Evolutionary conservation across 2,888 invertebrate species (phyloP).

Genomic region (Andrena flavipes): DNA sequence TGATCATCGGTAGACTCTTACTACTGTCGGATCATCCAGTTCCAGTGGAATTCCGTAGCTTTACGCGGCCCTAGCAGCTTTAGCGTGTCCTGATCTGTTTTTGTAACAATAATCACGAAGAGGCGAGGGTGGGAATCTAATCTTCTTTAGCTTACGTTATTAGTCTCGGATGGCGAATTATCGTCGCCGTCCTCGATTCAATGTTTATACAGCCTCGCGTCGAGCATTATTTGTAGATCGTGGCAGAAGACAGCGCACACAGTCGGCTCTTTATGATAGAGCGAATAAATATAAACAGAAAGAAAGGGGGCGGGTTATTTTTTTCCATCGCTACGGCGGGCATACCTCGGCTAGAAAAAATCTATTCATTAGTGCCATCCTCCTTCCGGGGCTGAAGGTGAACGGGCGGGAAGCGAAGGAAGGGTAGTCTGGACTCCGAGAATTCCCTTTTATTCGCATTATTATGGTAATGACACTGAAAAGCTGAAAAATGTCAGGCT

Average conservation of each 20-base stretch:
- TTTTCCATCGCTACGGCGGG: conserved; percentile 14
- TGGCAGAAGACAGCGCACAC: not conserved
- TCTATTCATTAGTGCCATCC: conserved; percentile 60
- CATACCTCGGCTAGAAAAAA: conserved; percentile 53
- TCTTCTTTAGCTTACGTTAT: too few species aligned
- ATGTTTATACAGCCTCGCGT: too few species aligned
- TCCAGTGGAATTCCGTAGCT: too few species aligned
- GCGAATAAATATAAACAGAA: conserved; percentile 33
- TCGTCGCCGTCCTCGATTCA: too few species aligned
- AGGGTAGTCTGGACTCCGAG: conserved; percentile 71
- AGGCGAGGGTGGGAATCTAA: too few species aligned
- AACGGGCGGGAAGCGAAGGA: conserved; percentile 51
- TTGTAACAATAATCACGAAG: too few species aligned
- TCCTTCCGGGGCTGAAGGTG: conserved; percentile 55
- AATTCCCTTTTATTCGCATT: conserved; percentile 83
- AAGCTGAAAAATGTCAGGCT: conserved; percentile 81
- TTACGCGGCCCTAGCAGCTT: too few species aligned
- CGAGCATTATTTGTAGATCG: not conserved
- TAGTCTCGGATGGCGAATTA: too few species aligned
- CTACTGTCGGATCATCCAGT: too few species aligned
- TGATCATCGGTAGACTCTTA: too few species aligned
- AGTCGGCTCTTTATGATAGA: not conserved
- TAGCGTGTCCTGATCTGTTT: too few species aligned
- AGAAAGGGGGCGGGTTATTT: conserved; percentile 1
- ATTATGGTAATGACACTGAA: conserved; percentile 84